A percentile compares a stretch with the other conserved stretches of the same genome.
Evolutionary conservation across 2,113 vertebrate species (phyloP).

Genomic region (Regulus satrapa): DNA sequence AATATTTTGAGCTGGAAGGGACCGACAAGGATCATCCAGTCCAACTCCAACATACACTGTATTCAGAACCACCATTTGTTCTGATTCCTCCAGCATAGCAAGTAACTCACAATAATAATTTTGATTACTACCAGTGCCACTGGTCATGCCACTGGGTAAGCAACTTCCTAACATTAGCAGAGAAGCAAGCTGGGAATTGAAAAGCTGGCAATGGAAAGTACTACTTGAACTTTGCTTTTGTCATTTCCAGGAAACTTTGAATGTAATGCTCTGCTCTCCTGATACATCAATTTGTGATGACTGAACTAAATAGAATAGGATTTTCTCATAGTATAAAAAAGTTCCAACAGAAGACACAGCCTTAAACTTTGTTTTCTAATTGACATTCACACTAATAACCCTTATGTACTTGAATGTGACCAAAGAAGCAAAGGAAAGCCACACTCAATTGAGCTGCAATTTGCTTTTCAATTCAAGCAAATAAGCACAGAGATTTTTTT

Average conservation of each 20-base stretch:
- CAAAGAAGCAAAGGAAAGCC: not conserved
- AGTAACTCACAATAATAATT: not conserved
- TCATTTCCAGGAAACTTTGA: not conserved
- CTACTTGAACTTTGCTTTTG: not conserved
- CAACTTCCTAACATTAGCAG: not conserved
- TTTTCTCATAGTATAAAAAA: not conserved
- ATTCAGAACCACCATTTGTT: not conserved
- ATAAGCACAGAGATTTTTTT: not conserved
- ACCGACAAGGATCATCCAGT: not conserved
- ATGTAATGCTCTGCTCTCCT: not conserved
- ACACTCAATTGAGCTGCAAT: not conserved
- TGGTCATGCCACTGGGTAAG: not conserved
- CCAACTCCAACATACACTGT: too few species aligned
- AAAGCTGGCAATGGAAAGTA: not conserved
- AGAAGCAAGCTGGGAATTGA: not conserved
- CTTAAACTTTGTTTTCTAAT: not conserved
- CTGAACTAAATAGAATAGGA: not conserved
- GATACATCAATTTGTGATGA: not conserved
- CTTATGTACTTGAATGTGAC: not conserved
- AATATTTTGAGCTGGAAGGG: not conserved
- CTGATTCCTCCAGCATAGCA: not conserved
- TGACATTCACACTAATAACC: not conserved
- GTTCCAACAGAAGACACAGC: not conserved
- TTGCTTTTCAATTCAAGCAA: conserved; percentile 4
- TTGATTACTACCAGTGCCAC: not conserved